Evolutionary conservation across 2,888 invertebrate species (phyloP), one percentile per base, ranked within the genome.

Genomic region (Hyppa rectilinea): DNA sequence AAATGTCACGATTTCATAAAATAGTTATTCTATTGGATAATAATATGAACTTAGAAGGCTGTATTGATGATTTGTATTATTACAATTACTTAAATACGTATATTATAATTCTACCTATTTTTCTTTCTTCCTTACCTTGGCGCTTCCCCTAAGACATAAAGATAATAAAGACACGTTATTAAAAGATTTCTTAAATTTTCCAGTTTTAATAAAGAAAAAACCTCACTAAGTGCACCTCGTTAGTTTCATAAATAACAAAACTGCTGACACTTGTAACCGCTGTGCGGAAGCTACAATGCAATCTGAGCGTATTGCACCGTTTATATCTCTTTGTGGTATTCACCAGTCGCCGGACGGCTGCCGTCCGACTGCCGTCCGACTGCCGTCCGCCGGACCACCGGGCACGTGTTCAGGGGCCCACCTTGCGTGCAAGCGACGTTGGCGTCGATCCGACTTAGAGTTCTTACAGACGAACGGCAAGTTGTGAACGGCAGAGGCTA

Each of bases 301-400:
- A 66, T 79, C 52, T 45, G 31, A 34, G 58, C 49, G 20, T 62
- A 74, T 74, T 79, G 80, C 62, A 38, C 14, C 75, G 40, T 79
- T 79, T 79, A 67, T 74, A 63, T 74, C 58, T 79, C 79, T 79
- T 63, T 79, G 80, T 55, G 62, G 79, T 78, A 49, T 50, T 53
- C 49, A 43, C 60, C 50, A 59, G 75, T 31, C 36, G 26, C 38
- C 71, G 36, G 52, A 26, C 47, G 47, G 53, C 52, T 23, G 70
- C 43, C 50, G 53, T n/a, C 26, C 26, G 50, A 45, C 29, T 29
- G 60, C n/a, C n/a, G n/a, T n/a, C n/a, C 47, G 47, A 47, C 52
- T 23, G 70, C 43, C 50, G 53, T n/a, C 26, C 26, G 50, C 50
- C 23, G 45, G 45, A 14, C 40, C 23, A 29, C 10, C 31, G 14